Evolutionary conservation across 2,888 invertebrate genomes (phyloP), one percentile per base, ranked within the genome.

Genomic region (Hypolimnas misippus): DNA sequence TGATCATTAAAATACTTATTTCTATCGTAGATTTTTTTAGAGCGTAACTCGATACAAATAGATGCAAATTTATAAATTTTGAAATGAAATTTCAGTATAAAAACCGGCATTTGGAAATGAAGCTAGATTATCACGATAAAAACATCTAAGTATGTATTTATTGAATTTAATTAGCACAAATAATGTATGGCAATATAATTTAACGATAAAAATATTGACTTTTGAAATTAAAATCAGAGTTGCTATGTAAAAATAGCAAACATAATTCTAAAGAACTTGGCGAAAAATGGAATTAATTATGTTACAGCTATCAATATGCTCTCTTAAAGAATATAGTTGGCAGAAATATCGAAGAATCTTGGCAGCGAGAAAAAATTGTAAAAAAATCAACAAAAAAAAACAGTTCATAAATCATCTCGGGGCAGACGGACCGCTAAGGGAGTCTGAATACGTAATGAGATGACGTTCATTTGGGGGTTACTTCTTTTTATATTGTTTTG

Each of bases 281-380:
- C 16, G 16, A 66, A 66, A 65, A 60, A 62, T 31, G 53, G 25
- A 62, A 57, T 55, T 66, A 63, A 69, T 66, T 58, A 61, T 52
- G 60, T 65, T 53, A 66, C 53, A 78, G 75, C 70, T 81, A 86
- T 83, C 91, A 91, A 91, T 91, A 91, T 91, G 91, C 82, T 89
- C 71, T 75, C 69, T 73, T 77, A 81, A 82, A 79, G 76, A 81
- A 76, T 73, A 71, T 57, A 81, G 75, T 86, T 88, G 87, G 85
- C 86, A 83, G 68, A 63, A 69, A 69, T 72, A 73, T 75, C 69
- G 70, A 73, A 78, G 72, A 79, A 75, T 83, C 81, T 86, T 84
- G 83, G 83, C 79, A 76, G 69, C 69, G 67, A 71, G 73, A 68
- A 70, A 70, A 77, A 73, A 66, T 69, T 76, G 75, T 72, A 81